A percentile compares a stretch with the other conserved stretches of the same genome.
phyloP scores from a whole-genome alignment of 1,140 invertebrate genomes.

The Pseudomyrmex dendroicus region DNA sequence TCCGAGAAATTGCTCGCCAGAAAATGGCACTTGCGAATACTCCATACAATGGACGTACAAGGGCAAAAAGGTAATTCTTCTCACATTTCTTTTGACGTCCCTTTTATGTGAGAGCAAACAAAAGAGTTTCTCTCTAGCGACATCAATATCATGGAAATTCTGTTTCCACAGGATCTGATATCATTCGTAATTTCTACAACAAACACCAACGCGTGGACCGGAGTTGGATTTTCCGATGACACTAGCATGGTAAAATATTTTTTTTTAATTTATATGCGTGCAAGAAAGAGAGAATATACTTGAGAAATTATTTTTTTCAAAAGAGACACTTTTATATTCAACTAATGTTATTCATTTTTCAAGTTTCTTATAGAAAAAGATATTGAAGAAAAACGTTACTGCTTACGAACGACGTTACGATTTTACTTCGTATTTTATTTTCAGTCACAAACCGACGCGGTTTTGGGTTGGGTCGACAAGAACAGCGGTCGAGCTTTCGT shows the following conservation, averaged over 20 bases:
- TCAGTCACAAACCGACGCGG: conserved; percentile 92
- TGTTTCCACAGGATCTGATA: conserved; percentile 89
- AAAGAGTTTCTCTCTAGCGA: conserved; percentile 3
- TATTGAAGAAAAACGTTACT: neutral
- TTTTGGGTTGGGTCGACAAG: conserved; percentile 94
- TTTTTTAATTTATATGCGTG: neutral
- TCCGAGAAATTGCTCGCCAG: conserved; percentile 89
- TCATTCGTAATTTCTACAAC: conserved; percentile 94
- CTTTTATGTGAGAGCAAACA: neutral
- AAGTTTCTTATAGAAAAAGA: neutral
- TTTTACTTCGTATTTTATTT: conserved; percentile 12
- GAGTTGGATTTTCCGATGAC: conserved; percentile 96
- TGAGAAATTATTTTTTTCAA: no score
- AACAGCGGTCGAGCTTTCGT: conserved; percentile 91
- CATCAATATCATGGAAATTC: conserved; percentile 26
- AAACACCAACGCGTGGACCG: conserved; percentile 95
- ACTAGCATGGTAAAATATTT: conserved; percentile 90
- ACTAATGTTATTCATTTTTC: no score
- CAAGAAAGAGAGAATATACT: neutral
- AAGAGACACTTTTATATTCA: no score
- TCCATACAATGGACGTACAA: conserved; percentile 94
- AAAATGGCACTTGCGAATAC: conserved; percentile 92
- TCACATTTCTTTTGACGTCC: conserved; percentile 4
- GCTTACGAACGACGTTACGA: neutral
- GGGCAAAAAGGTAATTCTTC: conserved; percentile 84